These are phyloP conservation scores for Eriosoma lanigerum DNA, from an alignment of 1,140 invertebrate genomes.

Conservation along the genomic window DNA sequence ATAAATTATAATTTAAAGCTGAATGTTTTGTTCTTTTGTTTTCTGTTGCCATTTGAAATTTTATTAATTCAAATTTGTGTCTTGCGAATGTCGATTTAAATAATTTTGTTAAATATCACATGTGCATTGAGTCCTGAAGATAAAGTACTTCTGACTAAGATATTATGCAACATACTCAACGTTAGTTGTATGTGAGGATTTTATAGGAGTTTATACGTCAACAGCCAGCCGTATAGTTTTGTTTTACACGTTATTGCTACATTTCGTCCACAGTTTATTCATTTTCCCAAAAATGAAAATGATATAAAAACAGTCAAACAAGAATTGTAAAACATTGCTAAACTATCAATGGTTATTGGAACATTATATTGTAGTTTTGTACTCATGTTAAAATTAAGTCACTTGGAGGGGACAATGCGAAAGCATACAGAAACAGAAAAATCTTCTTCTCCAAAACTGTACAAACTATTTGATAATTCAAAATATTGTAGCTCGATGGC, in stretches of 20 bases:
- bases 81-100: too few species aligned
- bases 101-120: too few species aligned
- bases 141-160: too few species aligned
- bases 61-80: too few species aligned
- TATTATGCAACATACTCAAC: too few species aligned
- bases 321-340: conserved; percentile 56
- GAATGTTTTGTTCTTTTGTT: too few species aligned
- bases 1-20: too few species aligned
- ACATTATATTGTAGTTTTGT: conserved; percentile 60
- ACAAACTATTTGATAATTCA: conserved; percentile 58
- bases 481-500: conserved; percentile 58
- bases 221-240: conserved; percentile 39
- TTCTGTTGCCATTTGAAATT: too few species aligned
- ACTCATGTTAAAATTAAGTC: conserved; percentile 58
- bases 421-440: too few species aligned
- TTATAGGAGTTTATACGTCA: conserved; percentile 16
- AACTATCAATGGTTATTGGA: conserved; percentile 59
- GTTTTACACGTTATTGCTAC: conserved; percentile 26
- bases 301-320: conserved; percentile 52
- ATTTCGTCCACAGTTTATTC: conserved; percentile 52
- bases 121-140: too few species aligned
- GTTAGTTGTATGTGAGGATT: too few species aligned
- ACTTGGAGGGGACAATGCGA: conserved; percentile 55
- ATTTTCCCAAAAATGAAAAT: conserved; percentile 54
- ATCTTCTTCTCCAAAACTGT: conserved; percentile 59